Base-by-base conservation (phyloP, 2,113 vertebrate species). In the Fregetta grallaria region DNA sequence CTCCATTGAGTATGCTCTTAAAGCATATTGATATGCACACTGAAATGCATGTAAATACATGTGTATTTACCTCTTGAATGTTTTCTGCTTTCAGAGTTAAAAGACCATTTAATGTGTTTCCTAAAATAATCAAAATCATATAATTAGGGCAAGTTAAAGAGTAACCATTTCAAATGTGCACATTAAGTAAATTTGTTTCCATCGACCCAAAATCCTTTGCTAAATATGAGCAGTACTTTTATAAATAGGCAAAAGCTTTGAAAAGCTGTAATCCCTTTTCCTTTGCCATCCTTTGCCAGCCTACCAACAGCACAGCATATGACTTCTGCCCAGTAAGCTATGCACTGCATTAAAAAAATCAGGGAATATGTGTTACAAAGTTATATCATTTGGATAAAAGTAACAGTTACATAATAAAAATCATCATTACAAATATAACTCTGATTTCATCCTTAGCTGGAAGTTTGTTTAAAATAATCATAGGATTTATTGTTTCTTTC, bases 21-120 rank as follows among this genome's bases (percentile, higher is more conserved):
- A 81, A 86, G 66, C 63, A 62, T 71, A 95, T 87, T 90, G 91
- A 90, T 86, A 90, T 68, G 89, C 92, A 90, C 73, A 93, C 86
- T 89, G 93, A 94, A 90, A 92, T 32, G 42, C 76, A 80, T 36
- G 72, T 68, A 95, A 95, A 95, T 84, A 76, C 20, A 5, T 32
- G 9, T 50, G 73, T 65, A 73, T 92, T 92, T 76, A 66, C 52
- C 53, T 65, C 87, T 93, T 13, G 25, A 92, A 72, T 68, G 86
- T 40, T 82, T 68, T 7, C n/a, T 79, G 65, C 73, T 91, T 95
- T 82, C 68, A 67, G 73, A 91, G 40, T 91, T 92, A 97, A 94
- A 92, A 78, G 44, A 73, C 56, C 23, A 70, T 68, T 84, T 80
- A 87, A 75, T 83, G n/a, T 29, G 23, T 92, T 93, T 90, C 83